Base-by-base conservation (phyloP, 2,797 vertebrate genomes). In the Molossus molossus region DNA sequence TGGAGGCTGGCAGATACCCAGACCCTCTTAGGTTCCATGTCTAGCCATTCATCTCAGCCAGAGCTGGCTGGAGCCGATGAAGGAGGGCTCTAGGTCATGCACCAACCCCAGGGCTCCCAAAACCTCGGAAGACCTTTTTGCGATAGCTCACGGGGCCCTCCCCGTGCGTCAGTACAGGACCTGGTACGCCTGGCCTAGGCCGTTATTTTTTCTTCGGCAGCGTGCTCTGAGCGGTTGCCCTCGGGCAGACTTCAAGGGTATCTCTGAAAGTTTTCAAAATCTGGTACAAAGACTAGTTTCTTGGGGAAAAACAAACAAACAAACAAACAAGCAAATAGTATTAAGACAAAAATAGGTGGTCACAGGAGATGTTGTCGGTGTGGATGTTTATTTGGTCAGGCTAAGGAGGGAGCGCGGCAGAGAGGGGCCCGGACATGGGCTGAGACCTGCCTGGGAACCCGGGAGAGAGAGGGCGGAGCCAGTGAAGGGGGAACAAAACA, bases 391-490 rank as follows among this genome's bases (percentile, higher is more conserved):
- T 62, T 62, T 73, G 60, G 45, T 27, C 29, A 67, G 33, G 53
- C 27, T 37, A 50, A 17, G 76, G 20, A 14, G 11, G 6, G 21
- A 83, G 29, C 0, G 13, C 75, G 12, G 60, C 14, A 17, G 27
- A 37, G 27, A 75, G 27, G n/a, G 14, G 3, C 25, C 6, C 0
- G 0, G 37, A 27, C 77, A 73, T 69, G 53, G 25, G 8, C 20
- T 21, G 23, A 37, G 6, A 62, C 60, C 55, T 37, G 50, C 85
- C 15, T 37, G 29, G 58, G 27, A 53, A 62, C 0, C 0, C 12
- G 6, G 15, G 50, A 55, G 15, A 9, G 37, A 89, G 53, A 64
- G 17, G 18, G 6, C 18, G 11, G 15, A 15, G 57, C 1, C 37
- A 84, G 48, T 45, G 48, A 50, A 67, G 40, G 10, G 40, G 13